phyloP scores from a whole-genome alignment of 2,888 invertebrate genomes.

The Stenichneumon culpator region DNA sequence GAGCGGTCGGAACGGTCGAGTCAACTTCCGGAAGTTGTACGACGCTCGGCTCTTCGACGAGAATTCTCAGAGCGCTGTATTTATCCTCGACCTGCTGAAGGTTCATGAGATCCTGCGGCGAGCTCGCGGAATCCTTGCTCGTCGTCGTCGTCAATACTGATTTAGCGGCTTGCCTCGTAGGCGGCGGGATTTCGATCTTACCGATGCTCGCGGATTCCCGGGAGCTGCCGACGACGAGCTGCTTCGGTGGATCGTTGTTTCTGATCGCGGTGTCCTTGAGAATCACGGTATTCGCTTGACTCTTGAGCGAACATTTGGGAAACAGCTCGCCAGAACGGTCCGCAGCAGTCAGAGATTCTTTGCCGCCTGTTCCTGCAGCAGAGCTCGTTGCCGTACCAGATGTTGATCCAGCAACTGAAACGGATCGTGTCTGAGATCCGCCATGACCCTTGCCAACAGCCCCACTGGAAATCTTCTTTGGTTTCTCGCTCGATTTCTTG shows the following conservation, averaged over 20 bases:
- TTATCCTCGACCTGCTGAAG: slow-evolving; percentile 84
- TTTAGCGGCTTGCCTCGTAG: slow-evolving; percentile 47
- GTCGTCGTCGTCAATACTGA: slow-evolving; percentile 28
- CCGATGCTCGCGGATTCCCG: slow-evolving; percentile 42
- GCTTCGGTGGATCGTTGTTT: slow-evolving; percentile 76
- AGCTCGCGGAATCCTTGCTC: slow-evolving; percentile 50
- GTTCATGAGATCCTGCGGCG: slow-evolving; percentile 81
- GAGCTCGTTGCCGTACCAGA: background rate
- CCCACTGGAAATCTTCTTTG: slow-evolving; percentile 73
- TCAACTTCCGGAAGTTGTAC: slow-evolving; percentile 57
- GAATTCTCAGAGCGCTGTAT: slow-evolving; percentile 85
- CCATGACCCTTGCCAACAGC: slow-evolving; percentile 51
- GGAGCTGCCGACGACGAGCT: slow-evolving; percentile 45
- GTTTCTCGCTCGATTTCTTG: slow-evolving; percentile 80
- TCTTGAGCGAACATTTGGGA: slow-evolving; percentile 83
- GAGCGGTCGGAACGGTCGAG: slow-evolving; percentile 63
- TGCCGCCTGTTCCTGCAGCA: slow-evolving; percentile 5
- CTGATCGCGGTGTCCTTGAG: slow-evolving; percentile 83
- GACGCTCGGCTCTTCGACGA: slow-evolving; percentile 78
- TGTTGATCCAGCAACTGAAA: background rate
- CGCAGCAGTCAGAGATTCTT: slow-evolving; percentile 42
- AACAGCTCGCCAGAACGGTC: slow-evolving; percentile 77
- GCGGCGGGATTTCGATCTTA: slow-evolving; percentile 54
- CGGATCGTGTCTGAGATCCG: slow-evolving; percentile 22
- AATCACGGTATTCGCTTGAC: slow-evolving; percentile 82